phyloP scores from a whole-genome alignment of 2,888 invertebrate species.

The Rugalucina vietnamica region DNA sequence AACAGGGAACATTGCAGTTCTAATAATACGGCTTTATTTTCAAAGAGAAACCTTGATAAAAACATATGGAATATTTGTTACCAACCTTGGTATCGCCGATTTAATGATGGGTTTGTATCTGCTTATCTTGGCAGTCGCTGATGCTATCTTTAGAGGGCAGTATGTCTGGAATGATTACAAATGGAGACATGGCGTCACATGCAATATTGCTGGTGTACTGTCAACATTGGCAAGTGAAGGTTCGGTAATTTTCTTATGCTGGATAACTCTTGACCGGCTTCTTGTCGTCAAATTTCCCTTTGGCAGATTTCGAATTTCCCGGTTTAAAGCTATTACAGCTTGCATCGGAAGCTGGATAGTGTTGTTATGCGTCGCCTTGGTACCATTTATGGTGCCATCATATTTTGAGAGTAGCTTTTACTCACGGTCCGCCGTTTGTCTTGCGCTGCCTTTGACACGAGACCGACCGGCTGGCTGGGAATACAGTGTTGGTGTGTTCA shows the following conservation, averaged over 20 bases:
- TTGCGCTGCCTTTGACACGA: slow-evolving; percentile 81
- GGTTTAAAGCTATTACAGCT: slow-evolving; percentile 64
- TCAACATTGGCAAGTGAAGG: slow-evolving; percentile 86
- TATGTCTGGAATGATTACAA: slow-evolving; percentile 64
- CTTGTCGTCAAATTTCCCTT: slow-evolving; percentile 87
- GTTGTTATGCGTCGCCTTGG: slow-evolving; percentile 70
- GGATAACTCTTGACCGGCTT: slow-evolving; percentile 88
- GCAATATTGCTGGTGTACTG: slow-evolving; percentile 68
- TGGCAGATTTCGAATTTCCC: slow-evolving; percentile 70
- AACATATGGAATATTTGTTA: slow-evolving; percentile 46
- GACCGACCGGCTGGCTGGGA: slow-evolving; percentile 81
- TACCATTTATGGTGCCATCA: slow-evolving; percentile 75
- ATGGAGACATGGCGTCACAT: slow-evolving; percentile 67
- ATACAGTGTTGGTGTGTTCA: slow-evolving; percentile 79
- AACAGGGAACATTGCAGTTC: slow-evolving; percentile 50
- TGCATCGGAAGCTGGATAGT: slow-evolving; percentile 73
- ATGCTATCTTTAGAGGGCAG: slow-evolving; percentile 56
- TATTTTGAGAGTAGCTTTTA: slow-evolving; percentile 80
- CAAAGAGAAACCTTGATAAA: background rate
- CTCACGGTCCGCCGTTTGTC: slow-evolving; percentile 79
- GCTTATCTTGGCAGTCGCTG: slow-evolving; percentile 61
- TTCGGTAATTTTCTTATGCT: slow-evolving; percentile 86
- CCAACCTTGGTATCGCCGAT: slow-evolving; percentile 43
- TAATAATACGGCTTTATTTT: background rate
- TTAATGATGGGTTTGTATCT: slow-evolving; percentile 24